Conservation (phyloP, 2,113 vertebrate genomes). For the Cygnus atratus region DNA sequence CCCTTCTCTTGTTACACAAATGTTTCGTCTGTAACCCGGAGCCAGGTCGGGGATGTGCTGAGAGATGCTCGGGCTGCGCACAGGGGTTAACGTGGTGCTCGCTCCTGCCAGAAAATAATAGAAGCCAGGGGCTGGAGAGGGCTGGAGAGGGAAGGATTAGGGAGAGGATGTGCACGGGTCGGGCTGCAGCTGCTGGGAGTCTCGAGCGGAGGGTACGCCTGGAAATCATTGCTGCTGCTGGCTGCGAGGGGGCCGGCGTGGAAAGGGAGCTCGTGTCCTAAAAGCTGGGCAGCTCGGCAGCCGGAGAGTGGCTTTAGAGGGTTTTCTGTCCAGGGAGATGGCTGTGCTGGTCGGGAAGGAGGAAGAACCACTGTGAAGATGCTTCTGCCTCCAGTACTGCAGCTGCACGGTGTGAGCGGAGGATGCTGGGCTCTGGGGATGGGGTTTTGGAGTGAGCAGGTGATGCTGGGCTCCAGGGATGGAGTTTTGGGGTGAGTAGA, state of each 20-base stretch:
- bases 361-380: neutral
- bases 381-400: neutral
- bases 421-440: neutral
- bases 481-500: fast-evolving
- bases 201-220: slow-evolving; percentile 39
- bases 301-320: neutral
- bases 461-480: neutral
- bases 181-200: slow-evolving; percentile 60
- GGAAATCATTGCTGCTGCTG: slow-evolving; percentile 52
- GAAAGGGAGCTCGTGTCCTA: neutral
- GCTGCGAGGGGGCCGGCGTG: neutral
- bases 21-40: slow-evolving; percentile 18
- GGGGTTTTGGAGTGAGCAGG: neutral
- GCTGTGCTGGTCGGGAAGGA: neutral
- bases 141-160: slow-evolving; percentile 52
- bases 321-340: neutral
- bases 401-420: neutral
- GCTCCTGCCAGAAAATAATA: slow-evolving; percentile 69
- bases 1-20: slow-evolving; percentile 5
- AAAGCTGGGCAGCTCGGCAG: neutral
- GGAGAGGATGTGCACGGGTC: slow-evolving; percentile 49
- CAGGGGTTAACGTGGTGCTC: slow-evolving; percentile 12
- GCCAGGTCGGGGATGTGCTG: slow-evolving; percentile 10
- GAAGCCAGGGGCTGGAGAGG: slow-evolving; percentile 63
- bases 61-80: slow-evolving; percentile 42